Evolutionary conservation across 2,797 vertebrate genomes (phyloP), one percentile per base, ranked within the genome.

Genomic region (Selene dorsalis): DNA sequence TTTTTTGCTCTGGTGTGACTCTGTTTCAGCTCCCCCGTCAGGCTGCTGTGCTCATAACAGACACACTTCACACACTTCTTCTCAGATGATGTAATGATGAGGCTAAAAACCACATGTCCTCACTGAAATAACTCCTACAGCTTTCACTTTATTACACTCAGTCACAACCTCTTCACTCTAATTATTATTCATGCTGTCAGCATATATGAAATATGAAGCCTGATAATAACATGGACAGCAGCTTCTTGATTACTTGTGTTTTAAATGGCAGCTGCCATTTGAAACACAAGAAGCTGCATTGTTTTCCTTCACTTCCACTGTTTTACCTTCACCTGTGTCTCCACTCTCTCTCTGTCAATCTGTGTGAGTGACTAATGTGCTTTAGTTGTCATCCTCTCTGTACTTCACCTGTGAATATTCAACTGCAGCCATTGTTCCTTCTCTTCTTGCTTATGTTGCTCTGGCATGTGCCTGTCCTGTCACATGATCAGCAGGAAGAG

Each of bases 401-500:
- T 13, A 13, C 3, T 41, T 13, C 0, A 41, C 11, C 39, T 41
- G 12, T 13, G 39, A 41, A 12, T 41, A 12, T 41, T 41, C 39
- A 4, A 41, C 39, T 14, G 39, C 39, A 13, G 39, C 12, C 12
- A 41, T 48, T 20, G 10, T 52, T 20, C 11, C n/a, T 3, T 50
- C 48, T 50, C n/a, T 53, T 6, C 22, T 53, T 26, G n/a, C 47
- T 22, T 5, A 4, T 14, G 12, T 26, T 6, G 26, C 2, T 4
- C 10, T 52, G n/a, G 22, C 24, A 52, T 30, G 26, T 56, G 53
- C 28, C 6, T 7, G 16, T 16, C 26, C 24, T 14, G 4, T 67
- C 32, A 26, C 24, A 58, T 62, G 73, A 68, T 68, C 56, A 67
- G 43, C 64, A 47, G 28, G 30, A 41, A 41, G 24, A 41, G 24